Percentiles rank a stretch among this genome's conserved stretches.
These are phyloP conservation scores for Isoperla grammatica DNA, from an alignment of 2,888 invertebrate species.

Conservation along the genomic window DNA sequence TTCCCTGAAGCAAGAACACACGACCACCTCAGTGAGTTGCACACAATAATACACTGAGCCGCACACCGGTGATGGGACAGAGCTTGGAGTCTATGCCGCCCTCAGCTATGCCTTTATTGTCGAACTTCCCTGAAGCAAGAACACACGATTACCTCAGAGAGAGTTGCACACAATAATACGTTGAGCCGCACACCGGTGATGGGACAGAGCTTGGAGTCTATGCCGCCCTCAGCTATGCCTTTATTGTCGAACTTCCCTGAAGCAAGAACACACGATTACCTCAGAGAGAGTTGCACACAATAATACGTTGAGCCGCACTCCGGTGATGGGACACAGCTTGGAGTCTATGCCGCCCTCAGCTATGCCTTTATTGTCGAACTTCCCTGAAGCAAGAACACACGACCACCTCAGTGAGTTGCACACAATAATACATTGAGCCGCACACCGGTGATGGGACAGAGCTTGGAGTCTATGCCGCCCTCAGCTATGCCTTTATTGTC, in stretches of 20 bases:
- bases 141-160: no score
- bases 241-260: conserved; percentile 68
- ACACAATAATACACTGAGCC: conserved; percentile 62
- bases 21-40: no score
- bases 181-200: conserved; percentile 68
- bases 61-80: conserved; percentile 63
- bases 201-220: conserved; percentile 60
- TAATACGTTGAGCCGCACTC: conserved; percentile 68
- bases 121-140: conserved; percentile 66
- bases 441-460: conserved; percentile 64
- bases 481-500: conserved; percentile 77
- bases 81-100: conserved; percentile 59
- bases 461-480: conserved; percentile 56
- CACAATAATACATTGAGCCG: conserved; percentile 64
- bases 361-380: conserved; percentile 75
- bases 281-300: no score
- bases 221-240: conserved; percentile 70
- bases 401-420: no score
- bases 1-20: conserved; percentile 47
- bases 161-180: no score
- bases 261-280: conserved; percentile 25
- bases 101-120: conserved; percentile 74
- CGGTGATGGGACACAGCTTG: conserved; percentile 60
- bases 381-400: conserved; percentile 46
- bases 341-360: conserved; percentile 65